Base-by-base conservation (phyloP, 1,140 invertebrate genomes). In the Potamilus streckersoni region DNA sequence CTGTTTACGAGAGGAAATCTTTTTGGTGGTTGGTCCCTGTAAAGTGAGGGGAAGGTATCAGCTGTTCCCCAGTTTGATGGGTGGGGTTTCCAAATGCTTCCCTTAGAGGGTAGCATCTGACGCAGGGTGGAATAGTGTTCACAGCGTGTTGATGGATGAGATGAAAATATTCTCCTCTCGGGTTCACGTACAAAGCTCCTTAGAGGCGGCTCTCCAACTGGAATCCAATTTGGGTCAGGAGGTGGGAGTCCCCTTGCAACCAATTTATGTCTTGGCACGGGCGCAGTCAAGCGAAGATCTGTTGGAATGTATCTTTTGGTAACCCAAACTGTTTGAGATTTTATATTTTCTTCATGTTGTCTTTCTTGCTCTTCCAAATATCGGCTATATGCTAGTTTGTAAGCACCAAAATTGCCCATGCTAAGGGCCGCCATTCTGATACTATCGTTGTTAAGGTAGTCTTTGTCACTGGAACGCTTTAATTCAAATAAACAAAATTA, bases 91-190 rank as follows among this genome's bases (percentile, higher is more conserved):
- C 59, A 31, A n/a, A 80, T 58, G 68, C 79, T 76, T 56, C 86
- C 86, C 4, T 69, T 61, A 5, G 87, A 86, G 0, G 87, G 87
- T 31, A 88, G 71, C 80, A 87, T 86, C 75, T 88, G 85, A n/a
- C 85, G 71, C 17, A 89, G 80, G 15, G 87, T 89, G 3, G 87
- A 89, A 79, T 87, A 89, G 14, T 87, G 81, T 73, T 89, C 84
- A 74, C 82, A 81, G 27, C 87, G 66, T 15, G 87, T 82, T n/a
- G 78, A 71, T 60, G 82, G 80, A 60, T 83, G 80, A 13, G 85
- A 83, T 58, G 65, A 79, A 58, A 76, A 84, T 67, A 82, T 74
- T n/a, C 65, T 59, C 15, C 73, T 72, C 2, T 79, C 76, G n/a
- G 76, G 71, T 23, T 78, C 71, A 8, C 84, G 74, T 23, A 83